phyloP scores from a whole-genome alignment of 1,140 invertebrate genomes.

The Propsilocerus akamusi region DNA sequence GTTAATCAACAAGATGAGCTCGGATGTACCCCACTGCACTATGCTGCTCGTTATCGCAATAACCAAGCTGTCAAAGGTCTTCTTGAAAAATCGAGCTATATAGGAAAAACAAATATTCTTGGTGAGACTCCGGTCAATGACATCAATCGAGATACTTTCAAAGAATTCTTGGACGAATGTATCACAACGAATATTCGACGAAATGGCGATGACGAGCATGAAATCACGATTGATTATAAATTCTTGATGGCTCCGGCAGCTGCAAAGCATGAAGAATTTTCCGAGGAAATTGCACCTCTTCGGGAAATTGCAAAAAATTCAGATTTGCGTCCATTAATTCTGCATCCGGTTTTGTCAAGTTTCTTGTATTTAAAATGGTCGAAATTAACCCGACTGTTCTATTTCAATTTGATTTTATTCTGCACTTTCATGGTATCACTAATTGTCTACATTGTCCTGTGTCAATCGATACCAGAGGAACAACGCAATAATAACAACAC shows the following conservation, averaged over 20 bases:
- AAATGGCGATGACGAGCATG: slow-evolving; percentile 39
- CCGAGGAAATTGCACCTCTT: slow-evolving; percentile 37
- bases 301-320: slow-evolving; percentile 41
- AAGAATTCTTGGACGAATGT: slow-evolving; percentile 50
- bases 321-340: slow-evolving; percentile 43
- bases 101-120: slow-evolving; percentile 44
- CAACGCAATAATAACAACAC: neutral
- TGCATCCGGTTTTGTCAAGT: slow-evolving; percentile 59
- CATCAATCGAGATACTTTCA: slow-evolving; percentile 39
- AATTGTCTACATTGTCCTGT: neutral
- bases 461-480: neutral
- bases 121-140: slow-evolving; percentile 45
- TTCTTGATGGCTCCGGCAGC: slow-evolving; percentile 36
- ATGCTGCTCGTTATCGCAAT: slow-evolving; percentile 50
- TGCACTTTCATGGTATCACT: slow-evolving; percentile 27
- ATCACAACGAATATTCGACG: slow-evolving; percentile 36
- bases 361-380: slow-evolving; percentile 71
- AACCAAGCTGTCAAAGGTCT: slow-evolving; percentile 35
- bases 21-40: slow-evolving; percentile 62
- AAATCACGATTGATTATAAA: slow-evolving; percentile 51
- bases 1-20: slow-evolving; percentile 47
- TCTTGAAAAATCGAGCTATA: slow-evolving; percentile 44
- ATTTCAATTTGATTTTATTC: slow-evolving; percentile 51
- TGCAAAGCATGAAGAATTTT: slow-evolving; percentile 31
- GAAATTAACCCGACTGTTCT: slow-evolving; percentile 49